Evolutionary conservation across 2,113 vertebrate genomes (phyloP).

Genomic region (Triplophysa dalaica): DNA sequence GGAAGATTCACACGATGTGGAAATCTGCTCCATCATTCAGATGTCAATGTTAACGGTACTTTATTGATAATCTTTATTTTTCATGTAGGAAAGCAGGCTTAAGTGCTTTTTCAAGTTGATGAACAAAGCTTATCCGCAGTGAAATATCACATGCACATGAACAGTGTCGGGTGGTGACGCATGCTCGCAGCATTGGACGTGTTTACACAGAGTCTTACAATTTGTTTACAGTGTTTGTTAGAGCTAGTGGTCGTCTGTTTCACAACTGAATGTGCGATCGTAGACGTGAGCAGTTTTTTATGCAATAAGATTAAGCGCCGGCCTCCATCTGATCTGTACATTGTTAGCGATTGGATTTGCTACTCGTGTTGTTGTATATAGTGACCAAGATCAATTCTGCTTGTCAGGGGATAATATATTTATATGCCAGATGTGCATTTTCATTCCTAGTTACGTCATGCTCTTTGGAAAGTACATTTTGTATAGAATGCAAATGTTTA

Average conservation of each 20-base stretch:
- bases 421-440: conserved; percentile 51
- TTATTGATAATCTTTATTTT: conserved; percentile 58
- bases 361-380: conserved; percentile 54
- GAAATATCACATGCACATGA: background rate
- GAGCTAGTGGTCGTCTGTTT: conserved; percentile 51
- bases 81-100: conserved; percentile 49
- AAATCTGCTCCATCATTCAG: conserved; percentile 29
- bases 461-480: conserved; percentile 52
- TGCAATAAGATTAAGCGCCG: conserved; percentile 56
- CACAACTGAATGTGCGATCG: conserved; percentile 47
- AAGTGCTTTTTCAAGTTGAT: conserved; percentile 62
- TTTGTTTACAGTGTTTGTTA: conserved; percentile 71
- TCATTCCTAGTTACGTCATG: conserved; percentile 51
- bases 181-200: conserved; percentile 40
- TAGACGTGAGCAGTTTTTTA: conserved; percentile 13
- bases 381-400: conserved; percentile 26
- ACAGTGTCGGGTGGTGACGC: background rate
- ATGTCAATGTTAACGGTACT: conserved; percentile 56
- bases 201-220: conserved; percentile 65
- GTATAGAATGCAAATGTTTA: conserved; percentile 63
- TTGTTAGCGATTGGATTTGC: conserved; percentile 26
- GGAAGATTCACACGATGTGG: conserved; percentile 19
- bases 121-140: conserved; percentile 61
- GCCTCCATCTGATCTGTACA: conserved; percentile 15
- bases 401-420: conserved; percentile 53